Percentiles rank a stretch among this genome's conserved stretches.
These are phyloP conservation scores for Pheosia tremula DNA, from an alignment of 2,888 invertebrate species.

Conservation along the genomic window DNA sequence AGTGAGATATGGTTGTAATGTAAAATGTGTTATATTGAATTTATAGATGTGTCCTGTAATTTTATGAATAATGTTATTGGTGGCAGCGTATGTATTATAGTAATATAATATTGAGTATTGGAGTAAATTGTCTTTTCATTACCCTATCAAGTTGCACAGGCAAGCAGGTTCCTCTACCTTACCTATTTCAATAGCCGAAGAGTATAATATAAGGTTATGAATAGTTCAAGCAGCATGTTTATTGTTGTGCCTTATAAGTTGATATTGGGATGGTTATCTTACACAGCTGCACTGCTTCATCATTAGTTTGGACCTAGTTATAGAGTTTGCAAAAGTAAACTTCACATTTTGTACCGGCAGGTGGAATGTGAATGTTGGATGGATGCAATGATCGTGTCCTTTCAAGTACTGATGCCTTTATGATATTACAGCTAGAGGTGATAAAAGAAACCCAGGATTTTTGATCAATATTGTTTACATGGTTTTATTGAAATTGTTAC, in stretches of 20 bases:
- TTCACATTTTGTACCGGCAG: slow-evolving; percentile 44
- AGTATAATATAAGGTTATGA: no score
- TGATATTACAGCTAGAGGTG: slow-evolving; percentile 36
- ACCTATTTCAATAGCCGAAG: not conserved
- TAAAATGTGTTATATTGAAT: slow-evolving; percentile 16
- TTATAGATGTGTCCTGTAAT: slow-evolving; percentile 13
- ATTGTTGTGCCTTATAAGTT: no score
- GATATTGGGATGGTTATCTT: no score
- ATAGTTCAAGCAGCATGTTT: no score
- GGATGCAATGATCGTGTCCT: slow-evolving; percentile 51
- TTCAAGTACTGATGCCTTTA: slow-evolving; percentile 49
- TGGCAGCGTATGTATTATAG: slow-evolving; percentile 18
- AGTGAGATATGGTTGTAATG: not conserved
- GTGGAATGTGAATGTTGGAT: slow-evolving; percentile 63
- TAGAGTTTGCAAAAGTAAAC: not conserved
- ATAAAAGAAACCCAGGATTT: slow-evolving; percentile 55
- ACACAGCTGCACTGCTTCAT: no score
- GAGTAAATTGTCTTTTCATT: slow-evolving; percentile 8
- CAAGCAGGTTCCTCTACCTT: not conserved
- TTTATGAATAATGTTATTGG: slow-evolving; percentile 19
- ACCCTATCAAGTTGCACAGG: not conserved
- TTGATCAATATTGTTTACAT: slow-evolving; percentile 79
- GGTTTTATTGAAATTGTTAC: slow-evolving; percentile 83
- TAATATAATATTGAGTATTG: slow-evolving; percentile 27
- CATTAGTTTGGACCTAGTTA: not conserved